Evolutionary conservation across 1,140 invertebrate species (phyloP).

Genomic region (Pollicipes pollicipes): DNA sequence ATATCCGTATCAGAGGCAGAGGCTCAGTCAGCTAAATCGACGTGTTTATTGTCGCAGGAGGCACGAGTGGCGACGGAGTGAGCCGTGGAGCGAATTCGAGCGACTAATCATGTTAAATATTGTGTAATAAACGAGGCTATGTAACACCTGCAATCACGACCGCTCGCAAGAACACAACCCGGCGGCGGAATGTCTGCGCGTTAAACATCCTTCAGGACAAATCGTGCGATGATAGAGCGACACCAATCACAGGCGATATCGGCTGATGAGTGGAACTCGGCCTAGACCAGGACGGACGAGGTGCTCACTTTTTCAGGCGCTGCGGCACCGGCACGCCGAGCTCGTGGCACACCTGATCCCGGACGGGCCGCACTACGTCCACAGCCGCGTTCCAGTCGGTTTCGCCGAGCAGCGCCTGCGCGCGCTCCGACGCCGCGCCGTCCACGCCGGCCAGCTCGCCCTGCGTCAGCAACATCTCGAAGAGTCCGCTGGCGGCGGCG

Average conservation of each 20-base stretch:
- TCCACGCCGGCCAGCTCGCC: constrained; percentile 4
- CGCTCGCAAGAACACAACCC: no score
- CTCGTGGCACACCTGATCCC: not conserved
- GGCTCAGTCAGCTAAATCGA: not conserved
- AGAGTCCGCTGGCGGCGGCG: constrained; percentile 10
- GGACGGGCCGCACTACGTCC: not conserved
- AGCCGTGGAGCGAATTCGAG: not conserved
- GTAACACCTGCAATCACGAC: not conserved
- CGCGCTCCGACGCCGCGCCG: not conserved
- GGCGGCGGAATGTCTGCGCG: no score
- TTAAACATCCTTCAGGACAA: no score
- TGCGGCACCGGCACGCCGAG: not conserved
- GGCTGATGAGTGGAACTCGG: not conserved
- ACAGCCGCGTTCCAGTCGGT: not conserved
- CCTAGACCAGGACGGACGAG: not conserved
- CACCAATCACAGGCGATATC: not conserved
- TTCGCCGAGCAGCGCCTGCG: not conserved
- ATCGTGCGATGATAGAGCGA: no score
- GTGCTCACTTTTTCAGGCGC: not conserved
- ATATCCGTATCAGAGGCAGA: not conserved
- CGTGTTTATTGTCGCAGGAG: not conserved
- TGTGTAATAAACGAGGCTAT: not conserved
- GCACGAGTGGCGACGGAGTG: not conserved
- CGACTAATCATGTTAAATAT: not conserved
- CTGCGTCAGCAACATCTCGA: constrained; percentile 9